Base-by-base conservation (phyloP, 2,113 vertebrate species). In the Psittacula cyanocephala region DNA sequence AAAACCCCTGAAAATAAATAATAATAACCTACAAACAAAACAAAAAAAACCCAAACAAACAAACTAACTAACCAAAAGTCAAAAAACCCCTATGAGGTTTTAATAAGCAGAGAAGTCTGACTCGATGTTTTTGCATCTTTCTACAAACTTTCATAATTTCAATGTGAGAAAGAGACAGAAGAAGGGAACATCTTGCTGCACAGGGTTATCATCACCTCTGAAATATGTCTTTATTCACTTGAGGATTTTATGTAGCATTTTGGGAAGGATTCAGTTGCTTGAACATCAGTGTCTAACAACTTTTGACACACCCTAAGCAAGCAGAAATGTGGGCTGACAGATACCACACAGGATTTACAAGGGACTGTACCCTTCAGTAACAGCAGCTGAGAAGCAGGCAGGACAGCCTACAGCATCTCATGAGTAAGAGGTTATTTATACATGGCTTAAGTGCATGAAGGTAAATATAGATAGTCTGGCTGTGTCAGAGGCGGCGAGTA, bases 391-490 rank as follows among this genome's bases (percentile, higher is more conserved):
- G 35, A 89, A 7, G 12, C 35, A 75, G 52, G 18, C 29, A 84
- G 43, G 12, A 55, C 33, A 93, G 55, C 55, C 83, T 50, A 47
- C 29, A 93, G 52, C 25, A 86, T 35, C 65, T 91, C 55, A n/a
- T 14, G 44, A 46, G 37, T 28, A 60, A 76, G 28, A 71, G 13
- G 7, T 69, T 91, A 68, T 69, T 95, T 72, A 72, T 39, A 68
- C 27, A n/a, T 29, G 43, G 55, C 33, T 84, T 31, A 55, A 62
- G 33, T 12, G n/a, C 57, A 27, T 60, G 29, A 39, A 53, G 15
- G 57, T 81, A 94, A 83, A 88, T 47, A 87, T 46, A 89, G 27
- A 63, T 82, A 88, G n/a, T 37, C 63, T 88, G 69, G 65, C 63
- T 79, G 59, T 85, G 49, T 29, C 72, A 84, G 72, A 93, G 53